Evolutionary conservation across 2,888 invertebrate species (phyloP).

Genomic region (Elegia similella): DNA sequence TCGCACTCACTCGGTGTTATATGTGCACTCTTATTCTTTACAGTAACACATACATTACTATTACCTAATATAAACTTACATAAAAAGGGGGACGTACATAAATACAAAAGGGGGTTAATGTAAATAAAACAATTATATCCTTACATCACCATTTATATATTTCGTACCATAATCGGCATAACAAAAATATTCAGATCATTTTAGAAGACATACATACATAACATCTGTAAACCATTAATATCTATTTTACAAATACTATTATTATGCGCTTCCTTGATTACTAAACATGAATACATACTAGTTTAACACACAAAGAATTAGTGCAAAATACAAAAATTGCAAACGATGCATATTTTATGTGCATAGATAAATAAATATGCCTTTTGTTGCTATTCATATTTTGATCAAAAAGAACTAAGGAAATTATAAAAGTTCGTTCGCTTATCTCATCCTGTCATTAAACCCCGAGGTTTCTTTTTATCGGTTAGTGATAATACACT

Average conservation of each 20-base stretch:
- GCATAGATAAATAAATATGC: background rate
- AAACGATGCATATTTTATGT: background rate
- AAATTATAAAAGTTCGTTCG: background rate
- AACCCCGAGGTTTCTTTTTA: too few relatives aligned
- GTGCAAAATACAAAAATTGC: background rate
- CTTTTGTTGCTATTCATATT: background rate
- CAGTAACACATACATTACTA: too few relatives aligned
- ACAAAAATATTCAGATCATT: constrained; percentile 77
- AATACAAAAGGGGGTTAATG: background rate
- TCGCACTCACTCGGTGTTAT: too few relatives aligned
- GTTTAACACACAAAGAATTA: background rate
- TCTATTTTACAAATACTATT: constrained; percentile 17
- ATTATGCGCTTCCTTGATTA: constrained; percentile 14
- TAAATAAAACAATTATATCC: constrained; percentile 18
- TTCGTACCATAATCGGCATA: constrained; percentile 63
- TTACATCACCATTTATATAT: constrained; percentile 45
- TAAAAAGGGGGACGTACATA: too few relatives aligned
- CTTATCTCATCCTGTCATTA: too few relatives aligned
- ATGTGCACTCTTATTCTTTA: too few relatives aligned
- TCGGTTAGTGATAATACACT: too few relatives aligned
- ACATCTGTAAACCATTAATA: constrained; percentile 42
- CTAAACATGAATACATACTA: constrained; percentile 1
- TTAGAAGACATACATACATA: constrained; percentile 37
- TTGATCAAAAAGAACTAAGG: background rate
- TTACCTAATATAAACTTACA: too few relatives aligned